These are phyloP conservation scores for Novumbra hubbsi DNA, from an alignment of 2,797 vertebrate genomes.

Conservation along the genomic window DNA sequence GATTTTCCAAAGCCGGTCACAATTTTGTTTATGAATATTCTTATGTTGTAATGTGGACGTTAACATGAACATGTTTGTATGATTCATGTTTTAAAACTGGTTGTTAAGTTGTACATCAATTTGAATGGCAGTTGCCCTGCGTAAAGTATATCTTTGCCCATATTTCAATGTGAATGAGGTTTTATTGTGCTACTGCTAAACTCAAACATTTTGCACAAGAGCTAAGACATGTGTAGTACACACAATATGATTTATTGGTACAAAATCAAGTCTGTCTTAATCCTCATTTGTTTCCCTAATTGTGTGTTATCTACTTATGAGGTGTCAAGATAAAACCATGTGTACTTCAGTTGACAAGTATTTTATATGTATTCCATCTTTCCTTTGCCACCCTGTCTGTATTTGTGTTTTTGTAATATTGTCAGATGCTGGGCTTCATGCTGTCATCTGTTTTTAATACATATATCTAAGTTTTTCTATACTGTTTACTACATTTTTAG, in stretches of 20 bases:
- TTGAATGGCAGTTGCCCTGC: background rate
- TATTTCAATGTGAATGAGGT: background rate
- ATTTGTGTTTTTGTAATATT: slow-evolving; percentile 66
- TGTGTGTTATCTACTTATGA: background rate
- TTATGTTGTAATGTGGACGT: background rate
- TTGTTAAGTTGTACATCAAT: background rate
- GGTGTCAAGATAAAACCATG: slow-evolving; percentile 1
- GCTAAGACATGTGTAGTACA: background rate
- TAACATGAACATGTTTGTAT: background rate
- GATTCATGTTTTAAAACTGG: slow-evolving; percentile 2
- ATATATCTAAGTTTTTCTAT: slow-evolving; percentile 37
- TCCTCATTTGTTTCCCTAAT: background rate
- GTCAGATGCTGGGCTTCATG: slow-evolving; percentile 40
- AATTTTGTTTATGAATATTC: background rate
- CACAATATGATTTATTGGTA: background rate
- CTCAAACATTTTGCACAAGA: background rate
- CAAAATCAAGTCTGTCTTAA: background rate
- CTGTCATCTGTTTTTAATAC: slow-evolving; percentile 35
- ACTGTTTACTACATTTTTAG: slow-evolving; percentile 31
- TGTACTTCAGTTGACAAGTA: slow-evolving; percentile 6
- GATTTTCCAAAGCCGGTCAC: background rate
- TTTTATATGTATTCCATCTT: slow-evolving; percentile 26
- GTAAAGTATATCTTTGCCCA: background rate
- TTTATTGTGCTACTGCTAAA: background rate
- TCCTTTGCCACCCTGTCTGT: slow-evolving; percentile 43